Evolutionary conservation across 1,140 invertebrate genomes (phyloP).

Genomic region (Macrobrachium rosenbergii): DNA sequence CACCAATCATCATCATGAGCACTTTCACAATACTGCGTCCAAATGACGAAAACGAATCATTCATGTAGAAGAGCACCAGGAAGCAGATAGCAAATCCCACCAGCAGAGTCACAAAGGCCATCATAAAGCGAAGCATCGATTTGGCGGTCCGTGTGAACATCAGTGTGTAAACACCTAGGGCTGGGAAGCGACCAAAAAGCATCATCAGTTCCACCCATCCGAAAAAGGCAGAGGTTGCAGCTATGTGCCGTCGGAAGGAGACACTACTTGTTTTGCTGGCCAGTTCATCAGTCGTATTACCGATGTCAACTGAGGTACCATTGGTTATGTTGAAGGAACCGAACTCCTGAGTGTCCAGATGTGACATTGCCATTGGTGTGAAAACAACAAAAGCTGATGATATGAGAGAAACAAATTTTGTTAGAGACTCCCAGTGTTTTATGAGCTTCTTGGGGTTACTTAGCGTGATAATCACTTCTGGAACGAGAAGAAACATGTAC

Average conservation of each 20-base stretch:
- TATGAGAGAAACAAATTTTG: conserved; percentile 17
- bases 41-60: conserved; percentile 1
- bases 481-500: conserved; percentile 31
- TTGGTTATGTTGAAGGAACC: background rate
- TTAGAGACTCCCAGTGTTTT: conserved; percentile 30
- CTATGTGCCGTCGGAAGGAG: conserved; percentile 15
- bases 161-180: conserved; percentile 29
- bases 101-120: conserved; percentile 27
- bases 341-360: background rate
- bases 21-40: conserved; percentile 23
- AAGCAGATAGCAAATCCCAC: conserved; percentile 40
- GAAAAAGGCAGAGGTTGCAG: conserved; percentile 45
- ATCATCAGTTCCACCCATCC: conserved; percentile 50
- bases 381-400: conserved; percentile 39
- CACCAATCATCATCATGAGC: conserved; percentile 52
- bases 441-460: conserved; percentile 14
- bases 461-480: conserved; percentile 23
- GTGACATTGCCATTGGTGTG: background rate
- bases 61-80: conserved; percentile 29
- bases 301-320: background rate
- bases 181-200: conserved; percentile 35
- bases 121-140: conserved; percentile 35
- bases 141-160: conserved; percentile 48
- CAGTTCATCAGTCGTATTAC: background rate
- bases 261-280: background rate